A percentile compares a stretch with the other conserved stretches of the same genome.
Evolutionary conservation across 2,113 vertebrate species (phyloP).

Genomic region (Chaetorhynchus papuensis): DNA sequence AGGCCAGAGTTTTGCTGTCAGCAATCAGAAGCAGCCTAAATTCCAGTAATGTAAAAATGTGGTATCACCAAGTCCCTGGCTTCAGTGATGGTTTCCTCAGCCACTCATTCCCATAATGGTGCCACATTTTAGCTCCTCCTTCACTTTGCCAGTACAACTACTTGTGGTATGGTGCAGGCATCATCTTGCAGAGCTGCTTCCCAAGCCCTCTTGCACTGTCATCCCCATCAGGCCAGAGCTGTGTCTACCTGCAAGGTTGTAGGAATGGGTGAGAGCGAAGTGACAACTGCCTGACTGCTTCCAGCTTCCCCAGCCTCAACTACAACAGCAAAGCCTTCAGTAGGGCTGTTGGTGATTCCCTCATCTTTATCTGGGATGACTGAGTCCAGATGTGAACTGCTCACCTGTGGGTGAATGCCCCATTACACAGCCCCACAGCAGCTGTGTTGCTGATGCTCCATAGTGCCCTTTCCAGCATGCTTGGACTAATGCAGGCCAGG

Average conservation of each 20-base stretch:
- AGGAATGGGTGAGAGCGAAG: background rate
- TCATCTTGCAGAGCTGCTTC: accelerated
- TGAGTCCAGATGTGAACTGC: background rate
- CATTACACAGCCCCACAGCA: background rate
- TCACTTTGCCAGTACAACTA: background rate
- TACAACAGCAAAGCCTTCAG: background rate
- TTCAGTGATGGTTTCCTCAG: background rate
- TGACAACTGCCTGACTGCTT: accelerated
- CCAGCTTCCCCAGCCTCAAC: background rate
- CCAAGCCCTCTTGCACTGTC: background rate
- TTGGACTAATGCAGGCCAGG: background rate
- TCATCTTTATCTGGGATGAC: background rate
- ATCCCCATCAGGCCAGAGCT: background rate
- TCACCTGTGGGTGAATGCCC: background rate
- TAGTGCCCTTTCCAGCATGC: accelerated
- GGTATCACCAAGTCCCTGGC: background rate
- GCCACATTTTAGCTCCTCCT: background rate
- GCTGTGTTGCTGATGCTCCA: background rate
- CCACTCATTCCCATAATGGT: background rate
- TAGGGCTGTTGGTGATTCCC: background rate
- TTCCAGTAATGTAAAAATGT: background rate
- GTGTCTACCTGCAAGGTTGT: background rate
- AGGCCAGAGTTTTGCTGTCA: background rate
- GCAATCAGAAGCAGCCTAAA: background rate
- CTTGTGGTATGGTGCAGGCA: background rate